Conservation (phyloP, 2,113 vertebrate genomes). For the Urocitellus parryii region DNA sequence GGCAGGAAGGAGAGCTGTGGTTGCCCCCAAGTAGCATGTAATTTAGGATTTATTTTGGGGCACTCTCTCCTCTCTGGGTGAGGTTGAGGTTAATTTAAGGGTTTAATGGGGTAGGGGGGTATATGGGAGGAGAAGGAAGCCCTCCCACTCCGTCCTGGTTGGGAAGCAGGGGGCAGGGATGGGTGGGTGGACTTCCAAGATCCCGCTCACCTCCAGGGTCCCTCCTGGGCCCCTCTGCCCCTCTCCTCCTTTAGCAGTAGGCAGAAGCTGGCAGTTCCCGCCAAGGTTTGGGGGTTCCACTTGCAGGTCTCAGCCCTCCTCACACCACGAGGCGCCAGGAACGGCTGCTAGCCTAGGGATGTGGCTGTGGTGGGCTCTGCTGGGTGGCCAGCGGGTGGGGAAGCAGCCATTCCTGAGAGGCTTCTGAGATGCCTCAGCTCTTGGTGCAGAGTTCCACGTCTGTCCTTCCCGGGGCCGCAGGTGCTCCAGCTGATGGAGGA, state of each 20-base stretch:
- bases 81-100: conserved; percentile 71
- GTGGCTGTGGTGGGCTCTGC: not conserved
- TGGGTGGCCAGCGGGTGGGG: too few species aligned
- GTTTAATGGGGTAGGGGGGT: conserved; percentile 58
- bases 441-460: not conserved
- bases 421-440: not conserved
- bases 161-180: not conserved
- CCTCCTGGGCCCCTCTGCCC: not conserved
- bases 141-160: not conserved
- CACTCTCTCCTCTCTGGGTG: conserved; percentile 59
- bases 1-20: conserved; percentile 56
- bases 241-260: not conserved
- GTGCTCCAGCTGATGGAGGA: not conserved
- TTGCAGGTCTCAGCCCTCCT: not conserved
- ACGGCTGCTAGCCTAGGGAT: not conserved
- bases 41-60: conserved; percentile 80
- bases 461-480: too few species aligned
- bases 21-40: conserved; percentile 68
- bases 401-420: not conserved
- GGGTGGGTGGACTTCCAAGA: not conserved
- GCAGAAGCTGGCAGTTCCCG: not conserved
- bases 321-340: not conserved
- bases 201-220: not conserved
- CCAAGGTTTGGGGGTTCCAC: not conserved
- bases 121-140: conserved; percentile 26